Evolutionary conservation across 2,797 vertebrate species (phyloP), one percentile per base, ranked within the genome.

Genomic region (Notoglanidium macrostoma): DNA sequence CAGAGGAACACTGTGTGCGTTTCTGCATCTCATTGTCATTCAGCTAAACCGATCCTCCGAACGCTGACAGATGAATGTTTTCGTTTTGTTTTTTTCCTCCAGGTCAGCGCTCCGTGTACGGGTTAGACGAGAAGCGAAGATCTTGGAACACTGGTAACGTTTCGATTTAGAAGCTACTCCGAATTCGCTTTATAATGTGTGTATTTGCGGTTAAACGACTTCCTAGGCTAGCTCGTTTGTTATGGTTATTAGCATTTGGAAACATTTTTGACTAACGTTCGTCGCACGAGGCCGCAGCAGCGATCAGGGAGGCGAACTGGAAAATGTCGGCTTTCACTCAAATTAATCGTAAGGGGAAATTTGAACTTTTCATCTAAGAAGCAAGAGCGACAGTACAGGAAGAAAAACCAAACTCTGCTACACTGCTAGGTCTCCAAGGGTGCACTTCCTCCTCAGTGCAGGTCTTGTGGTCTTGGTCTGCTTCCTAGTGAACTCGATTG

Each of bases 1-100:
- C 46, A 40, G 80, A 44, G 55, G 49, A 74, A 87, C 83, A 15
- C 17, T 40, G 82, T 59, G 51, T 10, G 5, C 35, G 46, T 49
- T 49, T 49, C 46, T 72, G 67, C 61, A 29, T 54, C 86, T 86
- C 65, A 87, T 90, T 89, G 87, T 88, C 89, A 78, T 89, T 87
- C 68, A 78, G 40, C 79, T 81, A 55, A 83, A 74, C 35, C 17
- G 1, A 17, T 80, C 44, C 35, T 80, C 57, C 51, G 12, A 29
- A 32, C 44, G 9, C 61, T 21, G 49, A 70, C 63, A 32, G 46
- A 68, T 67, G 44, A 19, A 6, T 10, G 9, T 23, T 49, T 32
- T 26, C 15, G 11, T 78, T 35, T 78, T 15, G 21, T 29, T 19
- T 4, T 83, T 63, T 81, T n/a, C n/a, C 46, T 15, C 1, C 2